These are phyloP conservation scores for Caradrina kadenii DNA, from an alignment of 2,888 invertebrate species.

Conservation along the genomic window DNA sequence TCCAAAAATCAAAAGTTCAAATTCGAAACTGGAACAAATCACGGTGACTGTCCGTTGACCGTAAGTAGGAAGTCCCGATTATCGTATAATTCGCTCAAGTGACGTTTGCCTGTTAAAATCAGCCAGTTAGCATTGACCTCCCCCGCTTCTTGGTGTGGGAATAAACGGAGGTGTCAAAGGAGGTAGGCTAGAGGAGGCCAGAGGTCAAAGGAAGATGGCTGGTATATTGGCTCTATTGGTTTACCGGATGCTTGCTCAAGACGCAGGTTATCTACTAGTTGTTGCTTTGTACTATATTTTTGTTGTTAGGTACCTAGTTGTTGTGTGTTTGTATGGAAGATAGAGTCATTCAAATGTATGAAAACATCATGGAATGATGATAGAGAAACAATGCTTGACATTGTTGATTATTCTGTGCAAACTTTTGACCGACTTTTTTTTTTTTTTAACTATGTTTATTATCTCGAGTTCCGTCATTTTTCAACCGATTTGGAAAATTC, in stretches of 20 bases:
- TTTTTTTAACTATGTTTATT: too few relatives aligned
- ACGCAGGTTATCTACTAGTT: slow-evolving; percentile 72
- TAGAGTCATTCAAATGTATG: background rate
- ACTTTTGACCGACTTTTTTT: too few relatives aligned
- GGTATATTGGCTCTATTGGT: slow-evolving; percentile 87
- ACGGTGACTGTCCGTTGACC: slow-evolving; percentile 80
- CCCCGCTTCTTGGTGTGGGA: slow-evolving; percentile 63
- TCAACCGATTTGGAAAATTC: too few relatives aligned
- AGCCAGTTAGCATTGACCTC: slow-evolving; percentile 73
- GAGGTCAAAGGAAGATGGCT: slow-evolving; percentile 75
- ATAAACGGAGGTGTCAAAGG: slow-evolving; percentile 48
- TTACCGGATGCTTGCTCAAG: slow-evolving; percentile 88
- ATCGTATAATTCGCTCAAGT: slow-evolving; percentile 88
- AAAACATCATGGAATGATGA: background rate
- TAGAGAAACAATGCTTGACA: background rate
- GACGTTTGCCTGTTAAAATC: slow-evolving; percentile 79
- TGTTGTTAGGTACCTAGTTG: slow-evolving; percentile 46
- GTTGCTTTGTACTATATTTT: slow-evolving; percentile 67
- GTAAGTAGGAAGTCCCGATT: slow-evolving; percentile 90
- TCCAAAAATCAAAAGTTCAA: slow-evolving; percentile 77
- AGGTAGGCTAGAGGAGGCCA: slow-evolving; percentile 60
- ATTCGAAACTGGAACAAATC: slow-evolving; percentile 88
- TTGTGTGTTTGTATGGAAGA: slow-evolving; percentile 25
- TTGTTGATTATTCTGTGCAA: too few relatives aligned
- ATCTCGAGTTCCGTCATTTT: too few relatives aligned